Conservation (phyloP, 2,888 invertebrate genomes). For the Bellardia pandia region DNA sequence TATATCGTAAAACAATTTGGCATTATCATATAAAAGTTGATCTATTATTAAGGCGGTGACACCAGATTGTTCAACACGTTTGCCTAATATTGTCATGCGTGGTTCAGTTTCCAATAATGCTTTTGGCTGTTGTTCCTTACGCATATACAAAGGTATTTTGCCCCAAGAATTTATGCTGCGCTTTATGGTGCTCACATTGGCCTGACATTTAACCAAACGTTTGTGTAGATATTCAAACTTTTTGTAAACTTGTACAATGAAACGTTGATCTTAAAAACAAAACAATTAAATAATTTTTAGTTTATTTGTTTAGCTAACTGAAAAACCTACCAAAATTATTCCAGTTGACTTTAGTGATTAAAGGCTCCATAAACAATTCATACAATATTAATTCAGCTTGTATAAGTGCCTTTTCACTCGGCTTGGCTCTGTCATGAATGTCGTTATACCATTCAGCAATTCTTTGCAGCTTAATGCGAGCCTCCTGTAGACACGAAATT, state of each 20-base stretch:
- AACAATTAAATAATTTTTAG: background rate
- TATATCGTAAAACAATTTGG: slow-evolving; percentile 88
- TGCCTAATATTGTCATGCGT: slow-evolving; percentile 75
- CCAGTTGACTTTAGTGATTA: slow-evolving; percentile 84
- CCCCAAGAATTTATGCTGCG: slow-evolving; percentile 89
- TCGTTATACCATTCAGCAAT: slow-evolving; percentile 93
- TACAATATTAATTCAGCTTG: slow-evolving; percentile 90
- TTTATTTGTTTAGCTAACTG: background rate
- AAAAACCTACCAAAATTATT: slow-evolving; percentile 74
- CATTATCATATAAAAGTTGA: slow-evolving; percentile 87
- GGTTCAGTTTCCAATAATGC: slow-evolving; percentile 85
- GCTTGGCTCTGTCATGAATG: slow-evolving; percentile 89
- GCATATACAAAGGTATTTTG: slow-evolving; percentile 89
- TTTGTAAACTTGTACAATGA: slow-evolving; percentile 88
- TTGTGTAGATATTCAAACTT: slow-evolving; percentile 89
- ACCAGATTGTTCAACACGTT: slow-evolving; percentile 83
- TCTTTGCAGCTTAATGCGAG: slow-evolving; percentile 86
- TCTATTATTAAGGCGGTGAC: slow-evolving; percentile 86
- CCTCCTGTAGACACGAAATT: slow-evolving; percentile 82
- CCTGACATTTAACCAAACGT: slow-evolving; percentile 88
- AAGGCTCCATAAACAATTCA: slow-evolving; percentile 88
- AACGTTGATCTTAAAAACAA: slow-evolving; percentile 86
- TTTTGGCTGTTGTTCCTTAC: slow-evolving; percentile 88
- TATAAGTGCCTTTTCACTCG: slow-evolving; percentile 91
- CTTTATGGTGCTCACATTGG: slow-evolving; percentile 87